Evolutionary conservation across 2,797 vertebrate genomes (phyloP).

Genomic region (Lepilemur septentrionalis): DNA sequence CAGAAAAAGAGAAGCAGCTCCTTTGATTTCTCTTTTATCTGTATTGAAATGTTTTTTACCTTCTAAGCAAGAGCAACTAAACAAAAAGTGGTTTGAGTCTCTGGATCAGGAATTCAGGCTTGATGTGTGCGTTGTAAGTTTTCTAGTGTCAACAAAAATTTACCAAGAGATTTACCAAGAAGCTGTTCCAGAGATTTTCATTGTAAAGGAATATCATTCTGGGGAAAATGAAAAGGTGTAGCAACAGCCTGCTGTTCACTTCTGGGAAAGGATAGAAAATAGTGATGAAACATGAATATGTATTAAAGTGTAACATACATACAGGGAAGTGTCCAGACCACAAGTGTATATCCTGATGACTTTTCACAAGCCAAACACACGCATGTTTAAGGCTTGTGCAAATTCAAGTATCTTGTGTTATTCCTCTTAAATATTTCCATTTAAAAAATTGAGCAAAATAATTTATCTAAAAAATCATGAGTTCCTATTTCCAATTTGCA

Average conservation of each 20-base stretch:
- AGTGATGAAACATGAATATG: not conserved
- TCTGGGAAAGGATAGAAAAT: slow-evolving; percentile 33
- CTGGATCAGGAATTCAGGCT: not conserved
- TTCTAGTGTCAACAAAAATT: not conserved
- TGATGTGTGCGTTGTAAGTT: not conserved
- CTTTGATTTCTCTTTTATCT: not conserved
- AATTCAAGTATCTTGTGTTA: not conserved
- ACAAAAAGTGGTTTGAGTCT: not conserved
- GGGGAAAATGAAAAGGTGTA: not conserved
- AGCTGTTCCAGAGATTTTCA: not conserved
- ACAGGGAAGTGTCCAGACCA: not conserved
- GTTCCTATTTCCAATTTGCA: not conserved
- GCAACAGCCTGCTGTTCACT: not conserved
- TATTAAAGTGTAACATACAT: not conserved
- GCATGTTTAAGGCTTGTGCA: not conserved
- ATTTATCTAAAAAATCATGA: not conserved
- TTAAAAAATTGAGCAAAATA: not conserved
- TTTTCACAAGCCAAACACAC: not conserved
- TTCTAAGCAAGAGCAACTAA: not conserved
- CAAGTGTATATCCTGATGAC: not conserved
- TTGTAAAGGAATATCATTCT: slow-evolving; percentile 23
- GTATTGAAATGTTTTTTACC: not conserved
- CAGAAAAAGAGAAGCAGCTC: not conserved
- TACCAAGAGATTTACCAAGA: not conserved
- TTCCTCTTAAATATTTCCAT: not conserved